These are phyloP conservation scores for Eupithecia tripunctaria DNA, from an alignment of 2,888 invertebrate genomes.

Conservation along the genomic window DNA sequence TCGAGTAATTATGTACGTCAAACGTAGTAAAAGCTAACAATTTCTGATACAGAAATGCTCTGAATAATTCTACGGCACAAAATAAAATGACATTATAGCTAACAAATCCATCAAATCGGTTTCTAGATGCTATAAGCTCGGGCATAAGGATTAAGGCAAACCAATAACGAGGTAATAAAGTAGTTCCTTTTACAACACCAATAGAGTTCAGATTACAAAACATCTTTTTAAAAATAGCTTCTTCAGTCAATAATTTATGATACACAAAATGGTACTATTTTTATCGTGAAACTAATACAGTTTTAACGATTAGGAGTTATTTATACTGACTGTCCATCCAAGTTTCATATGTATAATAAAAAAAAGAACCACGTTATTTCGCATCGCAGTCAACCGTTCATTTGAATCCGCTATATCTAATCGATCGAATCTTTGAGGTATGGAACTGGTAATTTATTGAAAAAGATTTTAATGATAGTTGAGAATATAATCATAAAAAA, in stretches of 20 bases:
- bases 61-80: not conserved
- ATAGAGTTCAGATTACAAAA: conserved; percentile 23
- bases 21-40: not conserved
- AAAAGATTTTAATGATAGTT: too few species aligned
- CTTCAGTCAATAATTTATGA: conserved; percentile 45
- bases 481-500: too few species aligned
- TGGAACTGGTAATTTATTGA: too few species aligned
- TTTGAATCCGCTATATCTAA: not conserved
- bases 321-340: conserved; percentile 45
- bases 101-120: not conserved
- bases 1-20: not conserved
- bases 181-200: conserved; percentile 21
- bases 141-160: conserved; percentile 14
- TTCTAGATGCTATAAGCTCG: not conserved
- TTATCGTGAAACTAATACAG: conserved; percentile 50
- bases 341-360: not conserved
- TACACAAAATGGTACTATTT: conserved; percentile 48
- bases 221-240: conserved; percentile 26
- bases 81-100: not conserved
- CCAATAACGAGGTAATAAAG: conserved; percentile 19
- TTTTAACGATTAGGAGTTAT: conserved; percentile 58
- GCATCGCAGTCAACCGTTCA: not conserved
- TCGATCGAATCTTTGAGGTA: too few species aligned
- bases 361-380: not conserved
- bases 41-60: not conserved